Evolutionary conservation across 2,113 vertebrate species (phyloP), one percentile per base, ranked within the genome.

Genomic region (Brachyhypopomus gauderio): DNA sequence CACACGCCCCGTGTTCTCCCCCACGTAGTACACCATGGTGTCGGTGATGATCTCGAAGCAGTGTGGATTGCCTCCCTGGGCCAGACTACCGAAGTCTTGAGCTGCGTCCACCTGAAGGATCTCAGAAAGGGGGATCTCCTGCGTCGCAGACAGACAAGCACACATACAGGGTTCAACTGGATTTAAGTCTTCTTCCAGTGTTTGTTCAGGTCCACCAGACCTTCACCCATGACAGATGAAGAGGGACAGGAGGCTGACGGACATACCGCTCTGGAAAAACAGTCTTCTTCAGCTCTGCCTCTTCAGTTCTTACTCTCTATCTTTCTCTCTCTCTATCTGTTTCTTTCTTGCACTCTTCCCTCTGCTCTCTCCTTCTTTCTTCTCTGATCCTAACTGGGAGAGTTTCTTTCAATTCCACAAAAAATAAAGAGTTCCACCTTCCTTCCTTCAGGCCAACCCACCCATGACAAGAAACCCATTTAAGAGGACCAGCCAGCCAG

Each of bases 41-140:
- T 95, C 95, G 30, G 98, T 99, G 92, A 99, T 96, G 91, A 99
- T 95, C 94, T 99, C 97, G 89, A 99, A 99, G 92, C 97, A 98
- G 94, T 99, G 96, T 8, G 96, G 96, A 88, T 96, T 98, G 91
- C 96, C 96, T 86, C 96, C 95, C 89, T 96, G 95, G 45, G 95
- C 93, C 85, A 93, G 88, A 52, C 92, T 95, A 72, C 92, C 93
- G 89, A 96, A 95, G 92, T 96, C 96, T 89, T 92, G 93, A 81
- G 94, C 95, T 7, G 90, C 92, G 82, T 96, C 96, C 83, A 98
- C 93, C 90, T 97, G 97, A 48, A 99, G 96, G 92, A 99, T 99
- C 95, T 99, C 97, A 71, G 98, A 99, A 89, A 99, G 94, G 58
- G 98, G 97, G 87, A 99, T 96, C 93, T 99, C 98, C 98, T 99